A percentile compares a stretch with the other conserved stretches of the same genome.
These are phyloP conservation scores for Ypsolopha sequella DNA, from an alignment of 2,888 invertebrate genomes.

Conservation along the genomic window DNA sequence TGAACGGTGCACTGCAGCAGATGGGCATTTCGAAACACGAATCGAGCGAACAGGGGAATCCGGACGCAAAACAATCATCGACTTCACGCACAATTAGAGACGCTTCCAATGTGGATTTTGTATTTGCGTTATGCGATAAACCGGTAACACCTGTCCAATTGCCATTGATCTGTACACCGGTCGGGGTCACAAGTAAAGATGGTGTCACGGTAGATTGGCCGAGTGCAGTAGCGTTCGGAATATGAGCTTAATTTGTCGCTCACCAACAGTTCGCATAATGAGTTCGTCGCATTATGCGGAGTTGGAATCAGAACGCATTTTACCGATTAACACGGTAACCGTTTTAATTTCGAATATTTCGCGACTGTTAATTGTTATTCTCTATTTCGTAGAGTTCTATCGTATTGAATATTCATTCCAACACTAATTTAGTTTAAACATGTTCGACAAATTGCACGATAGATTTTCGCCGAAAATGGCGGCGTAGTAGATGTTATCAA, in stretches of 20 bases:
- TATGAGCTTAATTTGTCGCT: no score
- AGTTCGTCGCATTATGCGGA: background rate
- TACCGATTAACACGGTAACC: slow-evolving; percentile 17
- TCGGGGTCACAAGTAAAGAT: no score
- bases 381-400: slow-evolving; percentile 6
- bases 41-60: background rate
- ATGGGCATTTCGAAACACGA: background rate
- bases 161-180: no score
- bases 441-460: slow-evolving; percentile 28
- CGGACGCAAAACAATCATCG: slow-evolving; percentile 20
- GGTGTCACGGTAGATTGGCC: background rate
- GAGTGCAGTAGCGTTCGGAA: no score
- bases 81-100: slow-evolving; percentile 50
- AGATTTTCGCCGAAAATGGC: slow-evolving; percentile 32
- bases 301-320: slow-evolving; percentile 21
- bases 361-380: slow-evolving; percentile 29
- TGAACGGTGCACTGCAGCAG: background rate
- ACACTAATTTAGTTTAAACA: slow-evolving; percentile 34
- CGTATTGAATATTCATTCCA: slow-evolving; percentile 9
- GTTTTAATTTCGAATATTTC: slow-evolving; percentile 20
- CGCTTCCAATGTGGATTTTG: slow-evolving; percentile 7
- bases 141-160: background rate
- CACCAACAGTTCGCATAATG: background rate
- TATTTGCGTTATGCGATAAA: background rate
- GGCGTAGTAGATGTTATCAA: slow-evolving; percentile 40